Conservation (phyloP, 2,113 vertebrate genomes). For the Cyanoderma ruficeps region DNA sequence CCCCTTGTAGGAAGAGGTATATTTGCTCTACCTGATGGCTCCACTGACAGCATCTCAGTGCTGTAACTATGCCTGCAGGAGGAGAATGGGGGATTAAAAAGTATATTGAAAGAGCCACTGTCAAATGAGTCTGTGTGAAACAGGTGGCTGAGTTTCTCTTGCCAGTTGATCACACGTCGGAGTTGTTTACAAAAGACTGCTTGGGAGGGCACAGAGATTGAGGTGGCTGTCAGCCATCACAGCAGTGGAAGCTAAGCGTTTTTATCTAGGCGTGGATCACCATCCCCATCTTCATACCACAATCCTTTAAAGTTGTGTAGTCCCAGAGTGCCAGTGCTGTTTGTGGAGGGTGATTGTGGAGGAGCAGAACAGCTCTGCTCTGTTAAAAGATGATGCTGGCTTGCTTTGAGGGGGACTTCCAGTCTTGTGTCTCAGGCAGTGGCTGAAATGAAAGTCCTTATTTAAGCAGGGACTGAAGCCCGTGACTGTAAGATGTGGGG, state of each 20-base stretch:
- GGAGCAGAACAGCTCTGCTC: not conserved
- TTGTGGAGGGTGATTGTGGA: not conserved
- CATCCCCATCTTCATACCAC: not conserved
- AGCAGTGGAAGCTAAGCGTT: not conserved
- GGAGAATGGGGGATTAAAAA: not conserved
- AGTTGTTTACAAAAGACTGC: not conserved
- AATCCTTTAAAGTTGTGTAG: not conserved
- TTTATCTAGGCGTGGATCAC: not conserved
- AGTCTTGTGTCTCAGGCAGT: not conserved
- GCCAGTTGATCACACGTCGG: fast-evolving
- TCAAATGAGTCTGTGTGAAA: not conserved
- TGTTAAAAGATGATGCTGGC: not conserved
- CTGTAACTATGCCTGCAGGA: not conserved
- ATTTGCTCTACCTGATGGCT: not conserved
- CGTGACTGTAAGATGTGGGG: not conserved
- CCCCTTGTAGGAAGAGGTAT: not conserved
- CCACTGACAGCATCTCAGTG: not conserved
- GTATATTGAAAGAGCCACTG: not conserved
- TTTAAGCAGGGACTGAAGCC: not conserved
- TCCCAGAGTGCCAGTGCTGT: not conserved
- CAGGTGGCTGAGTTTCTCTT: not conserved
- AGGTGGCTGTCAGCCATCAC: not conserved
- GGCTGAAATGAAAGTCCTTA: not conserved
- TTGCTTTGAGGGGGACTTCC: not conserved
- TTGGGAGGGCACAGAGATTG: not conserved